Conservation (phyloP, 2,888 invertebrate genomes). For the Smittia sp. region DNA sequence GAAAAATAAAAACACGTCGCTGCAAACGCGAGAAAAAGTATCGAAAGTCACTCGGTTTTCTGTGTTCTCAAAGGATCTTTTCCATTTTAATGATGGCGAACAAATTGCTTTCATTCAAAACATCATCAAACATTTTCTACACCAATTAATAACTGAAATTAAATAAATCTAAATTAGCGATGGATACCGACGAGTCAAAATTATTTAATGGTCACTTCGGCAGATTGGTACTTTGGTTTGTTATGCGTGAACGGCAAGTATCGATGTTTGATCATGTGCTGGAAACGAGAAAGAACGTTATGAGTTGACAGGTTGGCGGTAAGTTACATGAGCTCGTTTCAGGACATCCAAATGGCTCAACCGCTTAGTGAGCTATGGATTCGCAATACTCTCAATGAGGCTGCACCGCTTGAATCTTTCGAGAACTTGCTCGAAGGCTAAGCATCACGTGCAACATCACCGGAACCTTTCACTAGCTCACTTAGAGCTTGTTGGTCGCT, state of each 20-base stretch:
- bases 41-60: background rate
- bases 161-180: slow-evolving; percentile 39
- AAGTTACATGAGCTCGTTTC: too few species aligned
- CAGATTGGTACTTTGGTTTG: slow-evolving; percentile 85
- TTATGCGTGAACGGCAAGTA: slow-evolving; percentile 98
- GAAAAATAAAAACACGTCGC: background rate
- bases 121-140: slow-evolving; percentile 32
- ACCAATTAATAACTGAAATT: slow-evolving; percentile 39
- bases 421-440: too few species aligned
- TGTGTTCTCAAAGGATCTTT: too few species aligned
- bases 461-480: too few species aligned
- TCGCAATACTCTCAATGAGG: too few species aligned
- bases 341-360: too few species aligned
- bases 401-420: too few species aligned
- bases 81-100: background rate
- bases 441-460: too few species aligned
- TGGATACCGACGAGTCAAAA: slow-evolving; percentile 35
- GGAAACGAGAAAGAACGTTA: slow-evolving; percentile 56
- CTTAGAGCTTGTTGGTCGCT: background rate
- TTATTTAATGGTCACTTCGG: slow-evolving; percentile 56
- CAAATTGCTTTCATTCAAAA: background rate
- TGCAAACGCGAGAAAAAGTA: background rate
- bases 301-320: slow-evolving; percentile 43
- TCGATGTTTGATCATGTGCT: slow-evolving; percentile 99
- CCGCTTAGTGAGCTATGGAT: too few species aligned